These are phyloP conservation scores for Otolemur crassicaudatus DNA, from an alignment of 2,797 vertebrate genomes.

Conservation along the genomic window DNA sequence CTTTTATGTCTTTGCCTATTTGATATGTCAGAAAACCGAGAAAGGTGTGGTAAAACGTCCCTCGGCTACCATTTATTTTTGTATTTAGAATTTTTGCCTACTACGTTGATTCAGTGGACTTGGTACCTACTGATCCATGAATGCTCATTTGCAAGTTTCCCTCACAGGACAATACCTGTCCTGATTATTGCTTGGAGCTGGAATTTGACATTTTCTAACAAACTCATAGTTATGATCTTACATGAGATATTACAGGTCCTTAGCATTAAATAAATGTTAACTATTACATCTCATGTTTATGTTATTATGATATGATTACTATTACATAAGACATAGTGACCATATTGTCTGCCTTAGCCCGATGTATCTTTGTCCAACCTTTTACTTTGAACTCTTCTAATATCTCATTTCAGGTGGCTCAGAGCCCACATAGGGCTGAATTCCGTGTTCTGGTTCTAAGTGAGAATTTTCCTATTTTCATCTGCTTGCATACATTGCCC, in stretches of 20 bases:
- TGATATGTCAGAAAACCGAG: slow-evolving; percentile 37
- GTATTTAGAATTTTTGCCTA: slow-evolving; percentile 42
- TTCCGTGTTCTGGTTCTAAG: slow-evolving; percentile 6
- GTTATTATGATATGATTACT: not conserved
- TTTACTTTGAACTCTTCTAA: not conserved
- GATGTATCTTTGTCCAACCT: not conserved
- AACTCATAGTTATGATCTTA: not conserved
- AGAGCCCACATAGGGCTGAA: not conserved
- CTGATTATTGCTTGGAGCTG: not conserved
- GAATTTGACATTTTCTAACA: slow-evolving; percentile 26
- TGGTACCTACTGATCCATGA: not conserved
- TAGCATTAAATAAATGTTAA: not conserved
- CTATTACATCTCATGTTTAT: not conserved
- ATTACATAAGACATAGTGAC: not conserved
- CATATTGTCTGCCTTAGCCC: not conserved
- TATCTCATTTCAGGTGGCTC: not conserved
- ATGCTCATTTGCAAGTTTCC: slow-evolving; percentile 38
- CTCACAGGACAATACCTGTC: slow-evolving; percentile 23
- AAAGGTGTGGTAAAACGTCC: not conserved
- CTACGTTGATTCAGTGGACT: slow-evolving; percentile 17
- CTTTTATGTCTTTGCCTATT: slow-evolving; percentile 37
- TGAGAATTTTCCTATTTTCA: slow-evolving; percentile 24
- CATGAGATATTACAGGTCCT: not conserved
- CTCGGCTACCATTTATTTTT: not conserved
- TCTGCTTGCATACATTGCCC: not conserved